A percentile compares a stretch with the other conserved stretches of the same genome.
phyloP scores from a whole-genome alignment of 2,797 vertebrate genomes.

The Hydrophis major region DNA sequence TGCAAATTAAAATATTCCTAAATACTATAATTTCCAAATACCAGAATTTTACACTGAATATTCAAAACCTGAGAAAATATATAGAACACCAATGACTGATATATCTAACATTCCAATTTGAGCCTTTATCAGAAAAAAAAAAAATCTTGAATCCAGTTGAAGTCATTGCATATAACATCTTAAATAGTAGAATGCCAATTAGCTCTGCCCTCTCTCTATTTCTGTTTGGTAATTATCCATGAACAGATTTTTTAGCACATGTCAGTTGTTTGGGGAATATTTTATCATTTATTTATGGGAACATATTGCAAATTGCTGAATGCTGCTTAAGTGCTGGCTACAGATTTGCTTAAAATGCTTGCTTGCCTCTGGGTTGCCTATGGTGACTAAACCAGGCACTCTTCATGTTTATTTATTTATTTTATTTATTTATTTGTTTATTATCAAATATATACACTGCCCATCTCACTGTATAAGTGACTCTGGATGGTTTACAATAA shows the following conservation, averaged over 20 bases:
- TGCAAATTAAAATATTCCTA: not conserved
- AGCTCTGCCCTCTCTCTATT: constrained; percentile 8
- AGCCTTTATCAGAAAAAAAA: not conserved
- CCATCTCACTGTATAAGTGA: not conserved
- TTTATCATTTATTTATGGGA: constrained; percentile 21
- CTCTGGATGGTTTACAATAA: not conserved
- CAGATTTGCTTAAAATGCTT: constrained; percentile 29
- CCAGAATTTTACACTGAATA: not conserved
- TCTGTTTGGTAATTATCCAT: constrained; percentile 4
- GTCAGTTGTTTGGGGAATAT: constrained; percentile 25
- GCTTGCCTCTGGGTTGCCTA: not conserved
- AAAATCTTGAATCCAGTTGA: not conserved
- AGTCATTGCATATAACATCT: constrained; percentile 3
- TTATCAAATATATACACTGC: not conserved
- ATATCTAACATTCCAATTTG: not conserved
- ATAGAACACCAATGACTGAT: not conserved
- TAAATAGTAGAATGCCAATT: constrained; percentile 1
- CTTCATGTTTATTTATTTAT: constrained; percentile 1
- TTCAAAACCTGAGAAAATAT: not conserved
- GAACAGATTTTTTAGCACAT: constrained; percentile 3
- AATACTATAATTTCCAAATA: too few relatives aligned
- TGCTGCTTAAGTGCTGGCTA: not conserved
- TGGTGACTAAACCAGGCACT: not conserved
- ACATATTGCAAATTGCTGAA: constrained; percentile 7
- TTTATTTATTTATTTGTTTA: not conserved